phyloP scores from a whole-genome alignment of 92 coral and sea anemone species.

The Galaxea fascicularis region DNA sequence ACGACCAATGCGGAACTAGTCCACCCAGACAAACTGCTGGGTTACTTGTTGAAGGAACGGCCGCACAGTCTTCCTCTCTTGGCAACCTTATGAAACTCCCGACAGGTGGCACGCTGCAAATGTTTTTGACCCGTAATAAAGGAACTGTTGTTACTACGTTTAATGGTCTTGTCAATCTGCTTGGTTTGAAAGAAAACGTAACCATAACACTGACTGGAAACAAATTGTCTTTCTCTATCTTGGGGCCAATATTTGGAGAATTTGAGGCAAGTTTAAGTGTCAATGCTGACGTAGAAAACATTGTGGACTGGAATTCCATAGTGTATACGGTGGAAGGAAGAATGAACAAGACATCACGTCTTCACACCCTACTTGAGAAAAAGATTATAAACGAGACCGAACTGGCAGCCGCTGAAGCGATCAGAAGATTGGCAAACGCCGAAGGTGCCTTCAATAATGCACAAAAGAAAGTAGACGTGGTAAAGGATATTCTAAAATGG shows the following conservation, averaged over 20 bases:
- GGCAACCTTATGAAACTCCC: not conserved
- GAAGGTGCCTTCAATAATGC: conserved; percentile 37
- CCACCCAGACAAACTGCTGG: not conserved
- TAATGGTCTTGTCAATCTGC: not conserved
- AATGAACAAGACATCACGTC: conserved; percentile 44
- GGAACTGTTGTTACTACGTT: not conserved
- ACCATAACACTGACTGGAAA: conserved; percentile 1
- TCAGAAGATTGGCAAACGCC: conserved; percentile 29
- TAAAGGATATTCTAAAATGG: not conserved
- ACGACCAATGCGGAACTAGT: conserved; percentile 4
- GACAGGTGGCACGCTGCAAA: not conserved
- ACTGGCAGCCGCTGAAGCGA: conserved; percentile 27
- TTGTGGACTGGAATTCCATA: conserved; percentile 41
- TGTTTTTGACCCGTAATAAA: conserved; percentile 1
- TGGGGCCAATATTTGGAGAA: conserved; percentile 23
- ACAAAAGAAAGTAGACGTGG: conserved; percentile 15
- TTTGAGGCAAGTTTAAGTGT: conserved; percentile 37
- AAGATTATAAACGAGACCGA: conserved; percentile 36
- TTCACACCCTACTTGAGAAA: conserved; percentile 27
- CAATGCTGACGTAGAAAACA: conserved; percentile 14
- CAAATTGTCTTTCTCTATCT: not conserved
- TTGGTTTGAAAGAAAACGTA: not conserved
- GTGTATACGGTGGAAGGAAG: conserved; percentile 32
- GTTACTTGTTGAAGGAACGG: conserved; percentile 30
- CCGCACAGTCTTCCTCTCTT: not conserved